Base-by-base conservation (phyloP, 2,888 invertebrate genomes). In the Formica aserva region DNA sequence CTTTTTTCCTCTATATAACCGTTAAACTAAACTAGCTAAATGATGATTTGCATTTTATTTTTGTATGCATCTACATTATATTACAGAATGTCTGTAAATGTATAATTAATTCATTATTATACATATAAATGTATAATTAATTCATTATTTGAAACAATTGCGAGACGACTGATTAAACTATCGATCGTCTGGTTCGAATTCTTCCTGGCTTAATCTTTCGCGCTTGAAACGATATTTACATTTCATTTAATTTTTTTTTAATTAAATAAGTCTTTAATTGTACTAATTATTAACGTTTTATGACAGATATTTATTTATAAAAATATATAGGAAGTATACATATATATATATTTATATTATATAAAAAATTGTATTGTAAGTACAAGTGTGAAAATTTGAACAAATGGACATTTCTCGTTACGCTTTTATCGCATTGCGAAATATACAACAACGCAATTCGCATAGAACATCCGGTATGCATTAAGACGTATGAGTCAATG, bases 1-100 rank as follows among this genome's bases (percentile, higher is more conserved):
- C 35, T 45, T 15, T 45, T 48, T 48, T 48, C 6, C 48, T 48
- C 48, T 48, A n/a, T 48, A n/a, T n/a, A 65, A 15, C n/a, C 32
- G 8, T 41, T 57, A 86, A 67, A 29, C 18, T 41, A 77, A 48
- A 15, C 22, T 67, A 83, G 41, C 32, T 78, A 80, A 66, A 57
- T 63, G 26, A 82, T 60, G 22, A 66, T 85, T 83, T 75, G 57
- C 60, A 85, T 88, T 87, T 90, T 88, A 88, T 86, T 88, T 90
- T 89, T 88, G 55, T 89, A 90, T 75, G 55, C 32, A 77, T 82
- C 38, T 48, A 55, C 83, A 57, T 35, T 26, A 35, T 66, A 57
- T 55, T 32, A n/a, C 4, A 48, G 48, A 78, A 52, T 45, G 72
- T 85, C 67, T 18, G 69, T 45, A 60, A 62, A 65, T 38, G 62